phyloP scores from a whole-genome alignment of 2,797 vertebrate species.

The Notoglanidium macrostoma region DNA sequence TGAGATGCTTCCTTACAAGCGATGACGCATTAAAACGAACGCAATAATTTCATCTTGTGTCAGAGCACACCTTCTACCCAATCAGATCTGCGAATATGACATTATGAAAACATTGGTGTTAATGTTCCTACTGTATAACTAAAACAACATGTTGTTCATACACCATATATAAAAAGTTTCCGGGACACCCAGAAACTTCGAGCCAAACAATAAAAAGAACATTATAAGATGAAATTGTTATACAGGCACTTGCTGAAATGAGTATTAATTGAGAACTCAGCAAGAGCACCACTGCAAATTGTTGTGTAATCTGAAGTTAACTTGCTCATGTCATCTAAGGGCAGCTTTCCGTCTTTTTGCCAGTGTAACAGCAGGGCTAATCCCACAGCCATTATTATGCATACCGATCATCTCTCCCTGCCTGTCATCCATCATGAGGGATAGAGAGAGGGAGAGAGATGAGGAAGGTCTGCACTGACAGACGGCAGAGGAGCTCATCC shows the following conservation, averaged over 20 bases:
- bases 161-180: not conserved
- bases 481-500: conserved; percentile 60
- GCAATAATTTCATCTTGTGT: not conserved
- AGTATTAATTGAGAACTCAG: not conserved
- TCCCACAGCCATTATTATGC: conserved; percentile 52
- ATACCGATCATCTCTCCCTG: conserved; percentile 45
- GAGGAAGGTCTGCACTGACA: conserved; percentile 62
- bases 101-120: not conserved
- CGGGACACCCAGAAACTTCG: not conserved
- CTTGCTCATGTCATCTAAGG: conserved; percentile 46
- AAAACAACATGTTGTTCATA: not conserved
- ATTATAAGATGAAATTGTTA: not conserved
- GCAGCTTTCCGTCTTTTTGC: conserved; percentile 52
- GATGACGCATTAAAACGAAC: not conserved
- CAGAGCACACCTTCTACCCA: not conserved
- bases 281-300: conserved; percentile 20
- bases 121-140: not conserved
- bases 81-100: not conserved
- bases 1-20: not conserved
- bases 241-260: not conserved
- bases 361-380: conserved; percentile 48
- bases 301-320: conserved; percentile 42
- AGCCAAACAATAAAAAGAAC: not conserved
- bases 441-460: conserved; percentile 55
- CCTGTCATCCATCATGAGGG: conserved; percentile 47